These are phyloP conservation scores for Chaitophorus viminalis DNA, from an alignment of 2,888 invertebrate genomes.

Conservation along the genomic window DNA sequence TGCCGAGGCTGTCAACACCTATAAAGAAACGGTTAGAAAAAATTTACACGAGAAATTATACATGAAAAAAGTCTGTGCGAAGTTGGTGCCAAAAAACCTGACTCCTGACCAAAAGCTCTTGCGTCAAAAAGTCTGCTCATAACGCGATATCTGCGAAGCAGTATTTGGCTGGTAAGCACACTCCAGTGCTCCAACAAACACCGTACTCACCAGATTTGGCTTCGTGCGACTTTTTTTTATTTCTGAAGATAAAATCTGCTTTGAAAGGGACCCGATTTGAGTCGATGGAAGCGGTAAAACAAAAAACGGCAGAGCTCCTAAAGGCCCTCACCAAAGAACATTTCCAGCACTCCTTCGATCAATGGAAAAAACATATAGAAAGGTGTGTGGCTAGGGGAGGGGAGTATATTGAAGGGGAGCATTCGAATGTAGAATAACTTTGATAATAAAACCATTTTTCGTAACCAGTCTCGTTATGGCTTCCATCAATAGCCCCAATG, in stretches of 20 bases:
- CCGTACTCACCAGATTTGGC: no score
- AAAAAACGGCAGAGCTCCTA: no score
- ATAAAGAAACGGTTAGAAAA: no score
- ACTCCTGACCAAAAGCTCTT: constrained; percentile 35
- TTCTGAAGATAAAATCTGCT: no score
- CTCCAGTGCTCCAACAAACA: neutral
- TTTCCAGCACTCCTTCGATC: neutral
- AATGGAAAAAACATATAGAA: constrained; percentile 44
- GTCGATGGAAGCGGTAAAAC: no score
- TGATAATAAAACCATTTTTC: constrained; percentile 42
- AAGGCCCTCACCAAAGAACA: no score
- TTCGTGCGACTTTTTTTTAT: no score
- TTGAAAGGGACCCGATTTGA: no score
- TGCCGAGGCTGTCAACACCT: no score
- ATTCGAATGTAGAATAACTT: constrained; percentile 30
- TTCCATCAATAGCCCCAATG: constrained; percentile 31
- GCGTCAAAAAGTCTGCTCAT: constrained; percentile 20
- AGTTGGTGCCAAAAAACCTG: constrained; percentile 28
- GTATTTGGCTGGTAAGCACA: neutral
- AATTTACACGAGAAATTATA: no score
- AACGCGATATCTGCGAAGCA: neutral
- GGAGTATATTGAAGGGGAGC: constrained; percentile 50
- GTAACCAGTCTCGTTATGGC: constrained; percentile 11
- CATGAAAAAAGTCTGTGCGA: no score
- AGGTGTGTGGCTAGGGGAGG: constrained; percentile 49